Evolutionary conservation across 2,113 vertebrate genomes (phyloP).

Genomic region (Felis catus): DNA sequence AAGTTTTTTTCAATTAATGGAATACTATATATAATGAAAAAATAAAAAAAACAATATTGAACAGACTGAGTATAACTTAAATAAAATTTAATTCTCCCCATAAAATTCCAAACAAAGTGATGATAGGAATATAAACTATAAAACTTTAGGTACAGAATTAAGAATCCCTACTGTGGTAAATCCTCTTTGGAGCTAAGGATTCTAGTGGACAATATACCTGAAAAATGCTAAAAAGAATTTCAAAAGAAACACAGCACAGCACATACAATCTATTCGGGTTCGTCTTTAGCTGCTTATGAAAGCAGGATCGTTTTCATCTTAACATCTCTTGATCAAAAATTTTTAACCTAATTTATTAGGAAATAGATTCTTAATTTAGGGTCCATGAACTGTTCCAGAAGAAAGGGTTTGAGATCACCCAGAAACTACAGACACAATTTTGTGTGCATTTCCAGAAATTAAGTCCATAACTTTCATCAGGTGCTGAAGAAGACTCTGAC

Average conservation of each 20-base stretch:
- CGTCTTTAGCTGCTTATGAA: background rate
- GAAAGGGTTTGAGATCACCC: conserved; percentile 19
- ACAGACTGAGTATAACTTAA: background rate
- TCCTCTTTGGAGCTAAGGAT: background rate
- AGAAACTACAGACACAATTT: conserved; percentile 12
- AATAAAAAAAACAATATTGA: background rate
- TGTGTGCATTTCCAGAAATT: background rate
- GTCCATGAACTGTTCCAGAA: background rate
- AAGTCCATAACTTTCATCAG: conserved; percentile 5
- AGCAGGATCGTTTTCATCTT: background rate
- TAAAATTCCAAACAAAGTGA: conserved; percentile 45
- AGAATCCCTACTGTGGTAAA: background rate
- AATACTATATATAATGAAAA: background rate
- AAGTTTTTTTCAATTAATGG: background rate
- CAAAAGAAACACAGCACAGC: background rate
- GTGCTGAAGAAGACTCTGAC: background rate
- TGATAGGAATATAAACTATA: background rate
- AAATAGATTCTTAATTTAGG: background rate
- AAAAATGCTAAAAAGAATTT: background rate
- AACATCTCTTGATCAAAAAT: background rate
- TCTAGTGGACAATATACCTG: background rate
- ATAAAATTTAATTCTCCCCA: conserved; percentile 28
- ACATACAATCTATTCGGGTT: background rate
- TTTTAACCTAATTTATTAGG: background rate
- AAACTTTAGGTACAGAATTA: conserved; percentile 6